phyloP scores from a whole-genome alignment of 1,140 invertebrate genomes.

The Temnothorax nylanderi region DNA sequence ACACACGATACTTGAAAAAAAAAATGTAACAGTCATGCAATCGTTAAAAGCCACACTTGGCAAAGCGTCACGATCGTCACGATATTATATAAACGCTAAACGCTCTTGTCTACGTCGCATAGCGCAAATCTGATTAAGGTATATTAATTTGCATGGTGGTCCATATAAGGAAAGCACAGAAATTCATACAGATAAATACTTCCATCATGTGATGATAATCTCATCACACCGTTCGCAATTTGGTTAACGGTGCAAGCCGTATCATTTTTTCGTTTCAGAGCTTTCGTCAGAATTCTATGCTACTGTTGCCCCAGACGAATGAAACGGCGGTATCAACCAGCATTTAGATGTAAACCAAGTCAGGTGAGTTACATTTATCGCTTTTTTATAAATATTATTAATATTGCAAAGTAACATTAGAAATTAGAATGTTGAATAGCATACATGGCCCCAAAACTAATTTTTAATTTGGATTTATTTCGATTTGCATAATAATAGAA shows the following conservation, averaged over 20 bases:
- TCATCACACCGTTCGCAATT: slow-evolving; percentile 25
- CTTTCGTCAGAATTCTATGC: slow-evolving; percentile 92
- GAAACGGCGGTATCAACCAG: slow-evolving; percentile 91
- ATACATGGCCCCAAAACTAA: not conserved
- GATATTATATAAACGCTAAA: not conserved
- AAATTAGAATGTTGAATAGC: not conserved
- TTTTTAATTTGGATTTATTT: slow-evolving; percentile 7
- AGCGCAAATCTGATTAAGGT: slow-evolving; percentile 15
- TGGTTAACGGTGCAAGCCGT: not conserved
- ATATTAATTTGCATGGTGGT: not conserved
- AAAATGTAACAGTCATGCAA: slow-evolving; percentile 67
- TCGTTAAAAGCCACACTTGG: slow-evolving; percentile 50
- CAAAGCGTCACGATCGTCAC: slow-evolving; percentile 15
- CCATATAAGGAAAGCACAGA: not conserved
- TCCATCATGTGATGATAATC: not conserved
- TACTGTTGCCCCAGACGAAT: slow-evolving; percentile 92
- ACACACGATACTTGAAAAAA: slow-evolving; percentile 59
- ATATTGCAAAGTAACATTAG: not conserved
- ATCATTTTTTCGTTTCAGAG: slow-evolving; percentile 87
- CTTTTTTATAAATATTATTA: slow-evolving; percentile 28
- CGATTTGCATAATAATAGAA: not conserved
- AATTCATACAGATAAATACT: not conserved
- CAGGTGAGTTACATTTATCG: slow-evolving; percentile 87
- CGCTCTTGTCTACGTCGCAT: slow-evolving; percentile 6
- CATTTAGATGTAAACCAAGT: slow-evolving; percentile 92